Percentiles rank a stretch among this genome's conserved stretches.
Evolutionary conservation across 2,113 vertebrate genomes (phyloP).

Genomic region (Megaleporinus macrocephalus): DNA sequence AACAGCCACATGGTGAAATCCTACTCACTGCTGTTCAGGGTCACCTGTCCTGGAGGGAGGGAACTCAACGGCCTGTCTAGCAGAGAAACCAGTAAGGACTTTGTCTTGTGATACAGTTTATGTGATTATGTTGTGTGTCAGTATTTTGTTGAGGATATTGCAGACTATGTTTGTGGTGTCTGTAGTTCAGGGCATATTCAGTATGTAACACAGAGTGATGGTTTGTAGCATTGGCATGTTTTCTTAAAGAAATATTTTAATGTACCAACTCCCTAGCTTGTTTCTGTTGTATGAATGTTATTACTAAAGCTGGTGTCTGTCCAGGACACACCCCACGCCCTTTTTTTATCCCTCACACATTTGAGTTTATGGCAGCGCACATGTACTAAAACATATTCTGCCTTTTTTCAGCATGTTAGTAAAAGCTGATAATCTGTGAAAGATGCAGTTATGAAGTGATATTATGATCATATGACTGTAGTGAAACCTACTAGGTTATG

Average conservation of each 20-base stretch:
- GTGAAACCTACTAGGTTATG: too few species aligned
- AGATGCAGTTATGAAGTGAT: background rate
- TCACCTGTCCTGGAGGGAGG: constrained; percentile 90
- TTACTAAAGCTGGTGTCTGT: background rate
- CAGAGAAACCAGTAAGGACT: constrained; percentile 94
- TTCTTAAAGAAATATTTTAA: too few species aligned
- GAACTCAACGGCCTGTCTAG: constrained; percentile 89
- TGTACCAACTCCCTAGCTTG: background rate
- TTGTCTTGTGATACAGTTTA: constrained; percentile 75
- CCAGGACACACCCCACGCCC: background rate
- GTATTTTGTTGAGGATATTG: background rate
- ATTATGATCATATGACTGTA: background rate
- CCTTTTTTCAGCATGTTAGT: background rate
- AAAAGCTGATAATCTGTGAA: background rate
- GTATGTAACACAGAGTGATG: too few species aligned
- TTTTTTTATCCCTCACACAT: background rate
- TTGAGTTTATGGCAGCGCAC: too few species aligned
- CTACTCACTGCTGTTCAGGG: constrained; percentile 96
- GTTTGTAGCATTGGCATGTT: too few species aligned
- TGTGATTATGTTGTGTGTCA: background rate
- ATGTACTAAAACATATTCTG: background rate
- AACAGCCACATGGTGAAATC: constrained; percentile 99
- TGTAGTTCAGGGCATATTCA: too few species aligned
- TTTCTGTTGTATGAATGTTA: background rate
- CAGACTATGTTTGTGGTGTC: too few species aligned